A percentile compares a stretch with the other conserved stretches of the same genome.
Conservation (phyloP, 2,888 invertebrate genomes). For the Dascillus cervinus region DNA sequence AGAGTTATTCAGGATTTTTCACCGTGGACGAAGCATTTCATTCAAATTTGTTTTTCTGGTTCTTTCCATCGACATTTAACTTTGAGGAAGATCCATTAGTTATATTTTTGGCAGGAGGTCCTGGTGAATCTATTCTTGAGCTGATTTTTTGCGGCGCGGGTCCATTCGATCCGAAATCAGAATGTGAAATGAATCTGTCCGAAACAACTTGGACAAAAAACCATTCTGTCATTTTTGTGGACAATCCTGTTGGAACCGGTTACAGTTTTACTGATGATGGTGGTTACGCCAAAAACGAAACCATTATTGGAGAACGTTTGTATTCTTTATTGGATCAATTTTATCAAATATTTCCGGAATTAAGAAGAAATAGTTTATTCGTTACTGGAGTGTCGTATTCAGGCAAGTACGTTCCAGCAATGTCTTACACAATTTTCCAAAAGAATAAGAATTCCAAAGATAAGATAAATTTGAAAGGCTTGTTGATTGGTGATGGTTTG, state of each 20-base stretch:
- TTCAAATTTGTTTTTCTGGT: conserved; percentile 89
- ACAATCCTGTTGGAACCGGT: conserved; percentile 90
- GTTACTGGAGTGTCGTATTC: conserved; percentile 87
- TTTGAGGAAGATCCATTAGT: conserved; percentile 59
- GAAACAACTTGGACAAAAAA: conserved; percentile 73
- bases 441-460: conserved; percentile 51
- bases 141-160: conserved; percentile 82
- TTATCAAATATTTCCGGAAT: conserved; percentile 72
- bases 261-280: conserved; percentile 85
- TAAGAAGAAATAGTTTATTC: conserved; percentile 69
- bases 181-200: conserved; percentile 45
- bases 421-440: conserved; percentile 66
- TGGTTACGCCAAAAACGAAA: conserved; percentile 75
- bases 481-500: conserved; percentile 74
- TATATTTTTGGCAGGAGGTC: conserved; percentile 82
- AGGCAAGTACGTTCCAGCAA: conserved; percentile 73
- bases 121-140: conserved; percentile 71
- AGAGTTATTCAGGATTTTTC: conserved; percentile 73
- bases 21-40: conserved; percentile 71
- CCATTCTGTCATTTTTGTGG: conserved; percentile 79
- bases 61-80: conserved; percentile 62
- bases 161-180: conserved; percentile 53
- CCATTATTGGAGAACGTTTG: conserved; percentile 71
- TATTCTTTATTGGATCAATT: conserved; percentile 73
- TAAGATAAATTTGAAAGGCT: conserved; percentile 64